These are phyloP conservation scores for Nomada goodeniana DNA, from an alignment of 2,888 invertebrate genomes.

Conservation along the genomic window DNA sequence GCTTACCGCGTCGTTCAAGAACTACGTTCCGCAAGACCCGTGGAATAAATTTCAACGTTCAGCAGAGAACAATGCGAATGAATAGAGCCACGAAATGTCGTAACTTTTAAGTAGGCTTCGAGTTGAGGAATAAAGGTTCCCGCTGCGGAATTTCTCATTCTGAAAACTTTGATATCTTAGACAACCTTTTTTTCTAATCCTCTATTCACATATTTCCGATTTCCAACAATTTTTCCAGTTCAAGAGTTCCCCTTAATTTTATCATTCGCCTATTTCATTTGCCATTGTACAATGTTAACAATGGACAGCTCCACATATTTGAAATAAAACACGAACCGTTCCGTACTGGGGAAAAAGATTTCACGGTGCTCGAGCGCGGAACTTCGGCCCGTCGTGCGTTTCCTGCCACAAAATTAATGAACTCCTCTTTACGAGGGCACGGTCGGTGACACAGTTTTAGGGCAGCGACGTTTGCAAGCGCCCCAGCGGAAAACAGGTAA, in stretches of 20 bases:
- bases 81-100: not conserved
- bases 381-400: not conserved
- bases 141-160: too few species aligned
- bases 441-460: constrained; percentile 16
- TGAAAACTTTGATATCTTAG: too few species aligned
- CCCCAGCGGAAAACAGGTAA: constrained; percentile 24
- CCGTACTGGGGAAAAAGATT: not conserved
- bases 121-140: too few species aligned
- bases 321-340: not conserved
- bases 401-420: constrained; percentile 33
- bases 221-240: too few species aligned
- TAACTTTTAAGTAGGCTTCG: not conserved
- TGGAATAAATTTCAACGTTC: not conserved
- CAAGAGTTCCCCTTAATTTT: too few species aligned
- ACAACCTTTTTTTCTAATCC: too few species aligned
- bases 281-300: too few species aligned
- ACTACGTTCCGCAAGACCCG: not conserved
- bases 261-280: too few species aligned
- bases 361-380: constrained; percentile 31
- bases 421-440: not conserved
- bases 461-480: not conserved
- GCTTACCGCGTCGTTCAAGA: constrained; percentile 6
- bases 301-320: too few species aligned
- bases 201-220: too few species aligned
- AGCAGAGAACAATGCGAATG: not conserved